These are phyloP conservation scores for Orientallactaga sibirica DNA, from an alignment of 2,797 vertebrate species.

Conservation along the genomic window DNA sequence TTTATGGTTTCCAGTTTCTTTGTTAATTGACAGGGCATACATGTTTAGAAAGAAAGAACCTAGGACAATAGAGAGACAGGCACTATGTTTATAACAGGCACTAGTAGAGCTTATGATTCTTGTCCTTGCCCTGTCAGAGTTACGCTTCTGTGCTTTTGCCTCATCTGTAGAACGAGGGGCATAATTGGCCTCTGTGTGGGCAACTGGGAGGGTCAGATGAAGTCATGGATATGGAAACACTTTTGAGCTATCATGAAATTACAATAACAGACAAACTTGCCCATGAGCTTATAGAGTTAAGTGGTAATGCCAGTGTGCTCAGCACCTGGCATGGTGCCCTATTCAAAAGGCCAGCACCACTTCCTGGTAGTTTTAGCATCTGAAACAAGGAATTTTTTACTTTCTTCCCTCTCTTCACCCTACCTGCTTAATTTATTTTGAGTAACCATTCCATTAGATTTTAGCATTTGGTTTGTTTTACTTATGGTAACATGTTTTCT, in stretches of 20 bases:
- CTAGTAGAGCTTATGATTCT: not conserved
- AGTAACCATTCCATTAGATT: slow-evolving; percentile 30
- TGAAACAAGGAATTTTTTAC: not conserved
- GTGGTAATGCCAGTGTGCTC: not conserved
- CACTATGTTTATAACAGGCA: not conserved
- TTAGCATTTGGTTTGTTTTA: slow-evolving; percentile 64
- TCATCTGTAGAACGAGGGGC: slow-evolving; percentile 26
- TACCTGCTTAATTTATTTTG: slow-evolving; percentile 37
- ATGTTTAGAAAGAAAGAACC: not conserved
- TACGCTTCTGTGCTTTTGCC: slow-evolving; percentile 43
- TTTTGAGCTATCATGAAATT: not conserved
- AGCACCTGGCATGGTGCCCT: not conserved
- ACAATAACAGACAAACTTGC: not conserved
- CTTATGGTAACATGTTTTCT: slow-evolving; percentile 61
- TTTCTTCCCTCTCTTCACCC: not conserved
- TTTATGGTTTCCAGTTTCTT: not conserved
- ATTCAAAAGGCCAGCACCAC: not conserved
- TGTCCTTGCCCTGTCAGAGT: not conserved
- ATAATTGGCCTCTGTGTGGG: not conserved
- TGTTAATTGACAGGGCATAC: not conserved
- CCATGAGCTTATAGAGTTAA: not conserved
- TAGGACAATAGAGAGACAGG: not conserved
- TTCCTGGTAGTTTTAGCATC: not conserved
- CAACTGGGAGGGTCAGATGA: slow-evolving; percentile 34
- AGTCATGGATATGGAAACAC: slow-evolving; percentile 16